Conservation (phyloP, 2,888 invertebrate genomes). For the Fragum fragum region DNA sequence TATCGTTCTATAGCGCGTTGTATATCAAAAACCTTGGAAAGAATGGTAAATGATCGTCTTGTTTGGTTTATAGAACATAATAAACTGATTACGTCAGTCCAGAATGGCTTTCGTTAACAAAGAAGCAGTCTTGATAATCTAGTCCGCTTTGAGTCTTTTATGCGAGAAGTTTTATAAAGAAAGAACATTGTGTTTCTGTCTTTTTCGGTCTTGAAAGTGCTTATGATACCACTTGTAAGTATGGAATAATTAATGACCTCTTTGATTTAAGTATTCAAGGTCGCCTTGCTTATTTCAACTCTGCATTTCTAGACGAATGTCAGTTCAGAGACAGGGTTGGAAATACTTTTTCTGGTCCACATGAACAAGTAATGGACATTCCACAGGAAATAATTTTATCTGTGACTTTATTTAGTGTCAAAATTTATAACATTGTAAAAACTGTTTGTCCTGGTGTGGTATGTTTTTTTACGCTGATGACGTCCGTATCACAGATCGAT, state of each 20-base stretch:
- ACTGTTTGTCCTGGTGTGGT: conserved; percentile 10
- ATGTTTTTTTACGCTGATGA: conserved; percentile 35
- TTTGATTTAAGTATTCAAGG: conserved; percentile 23
- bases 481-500: conserved; percentile 31
- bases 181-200: conserved; percentile 64
- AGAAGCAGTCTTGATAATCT: conserved; percentile 55
- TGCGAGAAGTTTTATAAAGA: conserved; percentile 63
- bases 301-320: conserved; percentile 17
- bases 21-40: too few relatives aligned
- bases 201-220: conserved; percentile 57
- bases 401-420: conserved; percentile 20
- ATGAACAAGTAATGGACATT: conserved; percentile 33
- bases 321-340: conserved; percentile 16
- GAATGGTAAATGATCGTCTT: too few relatives aligned
- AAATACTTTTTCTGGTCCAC: conserved; percentile 7
- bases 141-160: conserved; percentile 59
- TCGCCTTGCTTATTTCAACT: conserved; percentile 14
- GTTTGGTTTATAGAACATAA: too few relatives aligned
- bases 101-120: conserved; percentile 59
- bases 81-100: too few relatives aligned
- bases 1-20: too few relatives aligned
- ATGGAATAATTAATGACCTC: conserved; percentile 49
- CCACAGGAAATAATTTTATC: conserved; percentile 29
- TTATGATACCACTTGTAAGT: conserved; percentile 44
- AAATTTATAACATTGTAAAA: conserved; percentile 38